A percentile compares a stretch with the other conserved stretches of the same genome.
phyloP scores from a whole-genome alignment of 2,797 vertebrate genomes.

The Darevskia nairensis region DNA sequence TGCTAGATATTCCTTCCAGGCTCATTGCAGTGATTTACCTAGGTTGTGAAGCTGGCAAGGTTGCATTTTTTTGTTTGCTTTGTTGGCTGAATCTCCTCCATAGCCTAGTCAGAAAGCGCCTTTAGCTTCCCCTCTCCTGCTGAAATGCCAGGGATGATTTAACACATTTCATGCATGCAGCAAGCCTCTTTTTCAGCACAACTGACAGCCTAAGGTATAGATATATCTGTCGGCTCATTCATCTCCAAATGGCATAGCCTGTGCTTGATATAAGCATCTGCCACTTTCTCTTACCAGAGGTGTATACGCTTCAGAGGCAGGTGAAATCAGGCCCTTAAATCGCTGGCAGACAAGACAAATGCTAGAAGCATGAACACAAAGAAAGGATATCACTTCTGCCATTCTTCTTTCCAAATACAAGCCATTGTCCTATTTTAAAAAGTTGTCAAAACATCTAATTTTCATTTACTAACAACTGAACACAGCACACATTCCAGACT shows the following conservation, averaged over 20 bases:
- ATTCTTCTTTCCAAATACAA: background rate
- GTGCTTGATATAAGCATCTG: slow-evolving; percentile 49
- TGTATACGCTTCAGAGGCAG: background rate
- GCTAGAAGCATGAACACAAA: too few species aligned
- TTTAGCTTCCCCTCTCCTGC: slow-evolving; percentile 5
- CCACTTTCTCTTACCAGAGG: slow-evolving; percentile 31
- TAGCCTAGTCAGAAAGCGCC: background rate
- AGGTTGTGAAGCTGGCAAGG: background rate
- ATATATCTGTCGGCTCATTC: slow-evolving; percentile 36
- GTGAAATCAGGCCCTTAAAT: slow-evolving; percentile 16
- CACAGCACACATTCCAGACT: background rate
- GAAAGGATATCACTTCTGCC: background rate
- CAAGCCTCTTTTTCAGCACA: slow-evolving; percentile 25
- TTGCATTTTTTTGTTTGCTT: background rate
- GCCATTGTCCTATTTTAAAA: background rate
- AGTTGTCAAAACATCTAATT: background rate
- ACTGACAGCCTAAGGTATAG: slow-evolving; percentile 50
- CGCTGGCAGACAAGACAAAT: background rate
- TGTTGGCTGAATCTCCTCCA: background rate
- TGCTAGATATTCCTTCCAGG: background rate
- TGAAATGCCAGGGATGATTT: slow-evolving; percentile 16
- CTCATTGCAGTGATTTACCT: background rate
- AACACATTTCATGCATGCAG: slow-evolving; percentile 28
- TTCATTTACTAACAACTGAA: background rate
- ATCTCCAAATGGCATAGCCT: slow-evolving; percentile 39